Evolutionary conservation across 2,797 vertebrate species (phyloP).

Genomic region (Melopsittacus undulatus): DNA sequence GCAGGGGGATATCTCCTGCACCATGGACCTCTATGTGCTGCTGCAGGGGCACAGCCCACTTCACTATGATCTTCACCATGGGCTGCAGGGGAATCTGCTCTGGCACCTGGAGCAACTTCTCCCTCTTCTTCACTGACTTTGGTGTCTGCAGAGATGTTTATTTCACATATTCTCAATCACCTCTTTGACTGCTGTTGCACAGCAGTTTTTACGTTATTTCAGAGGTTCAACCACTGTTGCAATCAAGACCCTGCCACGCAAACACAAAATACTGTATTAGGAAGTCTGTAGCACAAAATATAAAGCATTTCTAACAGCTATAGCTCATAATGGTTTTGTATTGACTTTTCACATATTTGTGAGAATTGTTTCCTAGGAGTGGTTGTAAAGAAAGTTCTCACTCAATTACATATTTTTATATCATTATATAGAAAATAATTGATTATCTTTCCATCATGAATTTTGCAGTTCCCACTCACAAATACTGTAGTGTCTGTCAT

Average conservation of each 20-base stretch:
- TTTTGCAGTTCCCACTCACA: background rate
- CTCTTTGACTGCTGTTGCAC: background rate
- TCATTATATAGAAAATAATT: background rate
- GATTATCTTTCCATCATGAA: background rate
- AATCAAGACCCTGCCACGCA: background rate
- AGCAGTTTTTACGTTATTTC: background rate
- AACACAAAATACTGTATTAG: background rate
- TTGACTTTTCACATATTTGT: background rate
- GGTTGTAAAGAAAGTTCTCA: background rate
- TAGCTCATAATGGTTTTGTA: background rate
- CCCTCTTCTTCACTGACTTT: background rate
- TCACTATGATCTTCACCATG: background rate
- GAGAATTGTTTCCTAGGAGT: background rate
- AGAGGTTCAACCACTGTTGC: background rate
- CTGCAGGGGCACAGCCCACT: background rate
- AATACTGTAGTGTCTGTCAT: background rate
- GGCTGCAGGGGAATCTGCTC: background rate
- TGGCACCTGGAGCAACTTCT: background rate
- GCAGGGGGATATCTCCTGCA: background rate
- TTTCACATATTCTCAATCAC: background rate
- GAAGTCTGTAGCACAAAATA: background rate
- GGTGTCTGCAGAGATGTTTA: background rate
- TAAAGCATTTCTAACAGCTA: background rate
- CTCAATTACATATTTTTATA: background rate
- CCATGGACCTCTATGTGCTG: background rate